These are phyloP conservation scores for Ctenochaetus hawaiiensis DNA, from an alignment of 2,797 vertebrate species.

Conservation along the genomic window DNA sequence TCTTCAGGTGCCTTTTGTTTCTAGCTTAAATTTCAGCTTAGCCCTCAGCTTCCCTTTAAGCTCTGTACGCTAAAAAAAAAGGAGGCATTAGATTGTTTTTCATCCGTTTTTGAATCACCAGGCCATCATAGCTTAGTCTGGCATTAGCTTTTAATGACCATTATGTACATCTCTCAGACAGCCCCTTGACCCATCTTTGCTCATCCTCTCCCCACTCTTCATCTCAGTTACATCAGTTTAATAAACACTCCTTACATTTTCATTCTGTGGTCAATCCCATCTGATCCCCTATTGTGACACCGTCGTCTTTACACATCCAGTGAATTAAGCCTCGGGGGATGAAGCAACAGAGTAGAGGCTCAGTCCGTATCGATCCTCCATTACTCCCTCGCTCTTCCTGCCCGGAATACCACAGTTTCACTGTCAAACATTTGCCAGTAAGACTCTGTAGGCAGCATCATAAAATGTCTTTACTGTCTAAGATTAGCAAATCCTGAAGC, in stretches of 20 bases:
- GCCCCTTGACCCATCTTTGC: conserved; percentile 35
- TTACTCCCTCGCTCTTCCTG: conserved; percentile 50
- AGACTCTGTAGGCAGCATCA: conserved; percentile 5
- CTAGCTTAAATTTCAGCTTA: conserved; percentile 27
- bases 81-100: conserved; percentile 45
- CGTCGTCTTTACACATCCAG: conserved; percentile 74
- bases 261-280: conserved; percentile 79
- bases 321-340: conserved; percentile 80
- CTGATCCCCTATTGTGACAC: conserved; percentile 81
- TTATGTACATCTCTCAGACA: conserved; percentile 45
- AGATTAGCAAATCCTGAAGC: conserved; percentile 37
- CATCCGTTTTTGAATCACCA: conserved; percentile 29
- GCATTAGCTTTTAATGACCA: conserved; percentile 68
- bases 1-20: conserved; percentile 23
- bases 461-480: conserved; percentile 28
- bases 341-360: conserved; percentile 74
- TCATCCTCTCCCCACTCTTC: conserved; percentile 37
- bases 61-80: conserved; percentile 36
- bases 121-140: conserved; percentile 43
- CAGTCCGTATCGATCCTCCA: conserved; percentile 76
- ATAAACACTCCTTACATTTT: conserved; percentile 80
- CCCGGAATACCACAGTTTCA: conserved; percentile 58
- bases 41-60: conserved; percentile 21
- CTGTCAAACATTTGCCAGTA: conserved; percentile 35
- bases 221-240: conserved; percentile 72